These are phyloP conservation scores for Boulengeromyrus knoepffleri DNA, from an alignment of 2,113 vertebrate species.

Conservation along the genomic window DNA sequence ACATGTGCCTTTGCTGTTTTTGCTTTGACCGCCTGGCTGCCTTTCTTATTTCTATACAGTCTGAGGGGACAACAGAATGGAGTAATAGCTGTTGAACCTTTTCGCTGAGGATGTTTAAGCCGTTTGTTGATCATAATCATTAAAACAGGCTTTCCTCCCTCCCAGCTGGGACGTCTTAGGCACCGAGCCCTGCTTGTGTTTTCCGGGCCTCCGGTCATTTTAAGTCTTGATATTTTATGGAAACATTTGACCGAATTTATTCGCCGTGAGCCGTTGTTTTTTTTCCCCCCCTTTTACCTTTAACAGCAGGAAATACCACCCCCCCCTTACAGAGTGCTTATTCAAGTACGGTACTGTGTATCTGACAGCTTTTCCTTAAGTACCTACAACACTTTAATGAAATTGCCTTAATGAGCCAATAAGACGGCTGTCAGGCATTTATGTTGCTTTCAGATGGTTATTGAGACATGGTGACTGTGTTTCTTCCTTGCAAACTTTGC, in stretches of 20 bases:
- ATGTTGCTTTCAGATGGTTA: not conserved
- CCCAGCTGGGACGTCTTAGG: not conserved
- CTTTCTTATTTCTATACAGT: not conserved
- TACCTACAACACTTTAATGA: conserved; percentile 51
- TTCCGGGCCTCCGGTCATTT: not conserved
- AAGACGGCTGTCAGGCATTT: not conserved
- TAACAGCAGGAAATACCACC: conserved; percentile 64
- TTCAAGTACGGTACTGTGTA: conserved; percentile 69
- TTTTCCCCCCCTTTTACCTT: not conserved
- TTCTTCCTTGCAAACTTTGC: not conserved
- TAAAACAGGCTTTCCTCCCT: not conserved
- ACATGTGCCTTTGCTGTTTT: not conserved
- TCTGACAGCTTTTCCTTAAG: conserved; percentile 64
- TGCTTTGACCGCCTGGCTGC: not conserved
- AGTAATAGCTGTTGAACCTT: not conserved
- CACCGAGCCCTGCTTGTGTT: not conserved
- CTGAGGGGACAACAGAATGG: not conserved
- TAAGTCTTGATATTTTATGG: not conserved
- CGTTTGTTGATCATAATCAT: not conserved
- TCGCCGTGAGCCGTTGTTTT: not conserved
- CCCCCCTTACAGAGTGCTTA: conserved; percentile 67
- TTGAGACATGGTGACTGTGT: not conserved
- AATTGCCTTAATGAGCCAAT: conserved; percentile 12
- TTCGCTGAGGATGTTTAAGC: not conserved
- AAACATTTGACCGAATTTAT: not conserved